Conservation (phyloP, 2,797 vertebrate genomes). For the Hoplostethus mediterraneus region DNA sequence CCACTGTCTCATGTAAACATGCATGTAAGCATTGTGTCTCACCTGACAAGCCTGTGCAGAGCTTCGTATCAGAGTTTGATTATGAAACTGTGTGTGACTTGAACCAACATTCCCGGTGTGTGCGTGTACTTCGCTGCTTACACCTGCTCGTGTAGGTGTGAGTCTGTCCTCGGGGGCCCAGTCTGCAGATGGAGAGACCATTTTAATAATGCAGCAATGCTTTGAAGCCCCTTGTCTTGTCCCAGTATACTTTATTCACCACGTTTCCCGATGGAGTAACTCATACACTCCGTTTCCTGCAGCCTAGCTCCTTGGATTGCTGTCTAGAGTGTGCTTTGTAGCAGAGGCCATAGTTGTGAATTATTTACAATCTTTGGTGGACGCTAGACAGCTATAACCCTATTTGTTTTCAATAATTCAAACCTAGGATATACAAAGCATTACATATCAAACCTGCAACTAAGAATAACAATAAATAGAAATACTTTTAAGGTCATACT, state of each 20-base stretch:
- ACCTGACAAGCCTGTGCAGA: conserved; percentile 5
- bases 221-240: conserved; percentile 65
- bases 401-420: background rate
- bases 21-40: conserved; percentile 1
- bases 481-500: background rate
- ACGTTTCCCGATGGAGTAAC: conserved; percentile 62
- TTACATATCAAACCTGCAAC: background rate
- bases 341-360: conserved; percentile 40
- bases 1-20: background rate
- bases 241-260: conserved; percentile 53
- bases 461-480: background rate
- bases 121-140: conserved; percentile 28
- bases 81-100: background rate
- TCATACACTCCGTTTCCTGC: conserved; percentile 59
- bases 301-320: conserved; percentile 50
- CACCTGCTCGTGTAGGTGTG: conserved; percentile 61
- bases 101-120: conserved; percentile 9
- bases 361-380: conserved; percentile 48
- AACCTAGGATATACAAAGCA: background rate
- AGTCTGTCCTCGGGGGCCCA: conserved; percentile 50
- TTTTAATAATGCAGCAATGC: conserved; percentile 76
- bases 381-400: background rate
- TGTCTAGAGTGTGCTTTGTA: conserved; percentile 44
- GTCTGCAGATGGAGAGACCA: conserved; percentile 62
- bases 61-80: conserved; percentile 11